Evolutionary conservation across 2,797 vertebrate species (phyloP).

Genomic region (Hippopotamyrus pictus): DNA sequence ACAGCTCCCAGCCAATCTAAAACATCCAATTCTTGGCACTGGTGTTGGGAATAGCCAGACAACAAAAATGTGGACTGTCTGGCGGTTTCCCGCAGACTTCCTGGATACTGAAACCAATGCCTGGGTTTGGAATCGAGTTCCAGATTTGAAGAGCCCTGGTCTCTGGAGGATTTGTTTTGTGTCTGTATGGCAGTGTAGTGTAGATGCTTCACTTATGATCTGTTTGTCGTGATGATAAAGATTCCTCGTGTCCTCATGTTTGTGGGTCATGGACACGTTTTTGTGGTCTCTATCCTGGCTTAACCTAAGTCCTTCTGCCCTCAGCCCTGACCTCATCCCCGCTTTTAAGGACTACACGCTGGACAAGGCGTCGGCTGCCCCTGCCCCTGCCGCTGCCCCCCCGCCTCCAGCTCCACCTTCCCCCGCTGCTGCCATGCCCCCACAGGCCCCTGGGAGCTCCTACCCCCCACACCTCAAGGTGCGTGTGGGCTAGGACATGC

Average conservation of each 20-base stretch:
- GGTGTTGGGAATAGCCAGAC: neutral
- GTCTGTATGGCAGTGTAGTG: neutral
- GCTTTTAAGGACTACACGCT: conserved; percentile 83
- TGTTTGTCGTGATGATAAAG: neutral
- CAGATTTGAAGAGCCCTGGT: neutral
- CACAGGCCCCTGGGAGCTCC: conserved; percentile 77
- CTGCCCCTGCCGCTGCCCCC: conserved; percentile 53
- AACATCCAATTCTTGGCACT: neutral
- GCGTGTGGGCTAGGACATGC: conserved; percentile 1
- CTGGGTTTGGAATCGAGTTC: neutral
- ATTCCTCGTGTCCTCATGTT: neutral
- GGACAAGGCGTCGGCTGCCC: conserved; percentile 61
- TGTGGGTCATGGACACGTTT: neutral
- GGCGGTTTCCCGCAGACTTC: neutral
- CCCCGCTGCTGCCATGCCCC: conserved; percentile 39
- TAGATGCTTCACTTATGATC: neutral
- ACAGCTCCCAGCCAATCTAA: neutral
- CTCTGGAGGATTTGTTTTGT: neutral
- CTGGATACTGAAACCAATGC: neutral
- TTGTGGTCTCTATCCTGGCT: neutral
- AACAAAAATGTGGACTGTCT: neutral
- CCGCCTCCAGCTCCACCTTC: conserved; percentile 36
- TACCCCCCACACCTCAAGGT: conserved; percentile 88
- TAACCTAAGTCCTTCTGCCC: conserved; percentile 7
- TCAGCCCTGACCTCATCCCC: conserved; percentile 73